Conservation (phyloP, 2,113 vertebrate genomes). For the Tretioscincus oriximinensis region DNA sequence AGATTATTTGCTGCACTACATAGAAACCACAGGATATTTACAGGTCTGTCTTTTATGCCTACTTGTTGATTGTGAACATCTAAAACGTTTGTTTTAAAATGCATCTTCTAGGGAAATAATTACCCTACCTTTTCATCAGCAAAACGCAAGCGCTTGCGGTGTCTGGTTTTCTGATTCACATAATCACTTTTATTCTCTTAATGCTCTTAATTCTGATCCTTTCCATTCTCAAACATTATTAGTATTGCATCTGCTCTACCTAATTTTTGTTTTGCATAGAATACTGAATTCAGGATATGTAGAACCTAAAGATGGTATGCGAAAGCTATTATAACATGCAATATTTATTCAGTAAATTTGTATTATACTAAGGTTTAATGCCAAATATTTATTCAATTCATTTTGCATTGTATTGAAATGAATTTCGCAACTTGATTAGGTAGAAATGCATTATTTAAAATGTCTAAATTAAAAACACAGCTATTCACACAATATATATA, state of each 20-base stretch:
- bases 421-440: background rate
- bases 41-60: background rate
- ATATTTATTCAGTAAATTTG: background rate
- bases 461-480: background rate
- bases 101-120: background rate
- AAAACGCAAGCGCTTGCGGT: background rate
- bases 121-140: background rate
- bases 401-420: background rate
- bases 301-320: background rate
- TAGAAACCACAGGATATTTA: background rate
- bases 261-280: background rate
- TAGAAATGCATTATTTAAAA: background rate
- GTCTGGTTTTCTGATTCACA: background rate
- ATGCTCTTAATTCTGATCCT: background rate
- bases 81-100: background rate
- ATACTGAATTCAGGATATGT: background rate
- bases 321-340: background rate
- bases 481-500: background rate
- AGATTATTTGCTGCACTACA: background rate
- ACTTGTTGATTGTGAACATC: background rate
- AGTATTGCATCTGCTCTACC: background rate
- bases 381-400: background rate
- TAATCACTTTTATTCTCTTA: too few species aligned
- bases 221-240: background rate
- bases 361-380: background rate